These are phyloP conservation scores for honey bee (Apis mellifera) DNA, from an alignment of 1,140 invertebrate species.

Conservation along the genomic window DNA sequence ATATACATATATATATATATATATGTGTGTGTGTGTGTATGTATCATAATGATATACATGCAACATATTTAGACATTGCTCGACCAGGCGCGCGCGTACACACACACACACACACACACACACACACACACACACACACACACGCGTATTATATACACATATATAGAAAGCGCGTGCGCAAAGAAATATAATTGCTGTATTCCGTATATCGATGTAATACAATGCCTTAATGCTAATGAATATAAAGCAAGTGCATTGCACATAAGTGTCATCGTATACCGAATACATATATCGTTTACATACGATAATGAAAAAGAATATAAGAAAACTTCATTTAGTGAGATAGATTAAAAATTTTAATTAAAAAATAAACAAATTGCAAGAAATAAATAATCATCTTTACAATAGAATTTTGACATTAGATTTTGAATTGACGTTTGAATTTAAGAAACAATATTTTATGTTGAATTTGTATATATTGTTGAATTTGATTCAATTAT, in stretches of 20 bases:
- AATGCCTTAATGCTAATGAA: conserved; percentile 59
- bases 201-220: conserved; percentile 68
- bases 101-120: background rate
- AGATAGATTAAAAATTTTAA: conserved; percentile 6
- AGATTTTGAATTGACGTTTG: background rate
- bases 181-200: conserved; percentile 66
- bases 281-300: conserved; percentile 64
- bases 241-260: conserved; percentile 38
- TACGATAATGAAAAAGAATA: conserved; percentile 63
- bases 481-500: conserved; percentile 40
- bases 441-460: conserved; percentile 35
- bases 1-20: background rate
- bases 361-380: background rate
- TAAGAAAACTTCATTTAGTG: conserved; percentile 40
- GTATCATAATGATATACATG: conserved; percentile 15
- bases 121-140: background rate
- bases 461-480: conserved; percentile 8
- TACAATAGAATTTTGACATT: conserved; percentile 23
- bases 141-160: background rate
- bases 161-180: background rate
- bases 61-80: conserved; percentile 9
- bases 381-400: conserved; percentile 20
- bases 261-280: conserved; percentile 54
- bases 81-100: background rate
- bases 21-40: background rate